Evolutionary conservation across 2,888 invertebrate species (phyloP).

Genomic region (Empis stercorea): DNA sequence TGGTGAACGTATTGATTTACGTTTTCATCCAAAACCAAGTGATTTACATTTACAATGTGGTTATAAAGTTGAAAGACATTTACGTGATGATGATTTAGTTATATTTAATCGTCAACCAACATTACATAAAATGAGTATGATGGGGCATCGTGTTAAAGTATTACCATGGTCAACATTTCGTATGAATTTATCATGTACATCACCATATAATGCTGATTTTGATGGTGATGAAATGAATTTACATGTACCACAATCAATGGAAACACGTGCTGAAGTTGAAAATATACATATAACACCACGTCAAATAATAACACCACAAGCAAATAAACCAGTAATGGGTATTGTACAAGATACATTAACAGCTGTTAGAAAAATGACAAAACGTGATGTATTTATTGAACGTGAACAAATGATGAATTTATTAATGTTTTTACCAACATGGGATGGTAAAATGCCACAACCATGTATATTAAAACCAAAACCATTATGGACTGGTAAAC

Average conservation of each 20-base stretch:
- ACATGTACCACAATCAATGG: constrained; percentile 97
- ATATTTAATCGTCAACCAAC: constrained; percentile 99
- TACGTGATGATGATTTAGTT: constrained; percentile 94
- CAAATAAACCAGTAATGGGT: constrained; percentile 99
- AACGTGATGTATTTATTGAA: constrained; percentile 94
- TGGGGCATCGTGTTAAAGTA: constrained; percentile 97
- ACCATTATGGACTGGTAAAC: constrained; percentile 95
- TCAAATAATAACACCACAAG: constrained; percentile 97
- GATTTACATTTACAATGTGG: constrained; percentile 94
- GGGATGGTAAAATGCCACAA: constrained; percentile 99
- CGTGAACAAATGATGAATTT: constrained; percentile 99
- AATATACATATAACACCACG: constrained; percentile 95
- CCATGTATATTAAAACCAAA: constrained; percentile 94
- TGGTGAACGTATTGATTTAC: constrained; percentile 93
- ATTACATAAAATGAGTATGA: constrained; percentile 99
- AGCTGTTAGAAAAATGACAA: constrained; percentile 98
- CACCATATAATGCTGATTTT: constrained; percentile 99
- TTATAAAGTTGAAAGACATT: constrained; percentile 92
- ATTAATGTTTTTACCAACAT: constrained; percentile 95
- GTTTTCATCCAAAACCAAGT: constrained; percentile 95
- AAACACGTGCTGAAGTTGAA: constrained; percentile 94
- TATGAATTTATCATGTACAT: constrained; percentile 96
- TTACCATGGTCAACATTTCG: constrained; percentile 99
- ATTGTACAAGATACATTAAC: constrained; percentile 98
- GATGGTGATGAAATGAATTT: constrained; percentile 99